Conservation (phyloP, 1,140 invertebrate species). For the Rhagoletis pomonella region DNA sequence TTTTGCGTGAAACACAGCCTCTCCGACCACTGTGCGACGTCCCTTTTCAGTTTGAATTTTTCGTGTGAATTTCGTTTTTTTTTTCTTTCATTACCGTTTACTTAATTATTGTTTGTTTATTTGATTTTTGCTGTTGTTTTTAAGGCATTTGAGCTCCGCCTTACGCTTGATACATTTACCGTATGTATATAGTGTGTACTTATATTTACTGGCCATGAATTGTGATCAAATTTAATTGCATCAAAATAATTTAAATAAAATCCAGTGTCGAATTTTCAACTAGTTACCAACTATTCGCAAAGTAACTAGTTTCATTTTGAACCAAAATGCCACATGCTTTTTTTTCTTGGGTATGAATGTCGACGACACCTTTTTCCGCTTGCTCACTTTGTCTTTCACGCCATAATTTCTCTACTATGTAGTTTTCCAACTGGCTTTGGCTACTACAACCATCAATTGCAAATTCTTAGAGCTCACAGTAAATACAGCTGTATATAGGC, state of each 20-base stretch:
- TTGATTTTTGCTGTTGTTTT: conserved; percentile 21
- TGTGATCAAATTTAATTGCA: not conserved
- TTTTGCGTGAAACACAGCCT: too few species aligned
- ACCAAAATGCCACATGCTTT: too few species aligned
- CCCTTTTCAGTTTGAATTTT: not conserved
- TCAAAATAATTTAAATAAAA: too few species aligned
- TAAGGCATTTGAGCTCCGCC: not conserved
- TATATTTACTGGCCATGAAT: not conserved
- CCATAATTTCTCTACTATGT: too few species aligned
- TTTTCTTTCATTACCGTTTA: not conserved
- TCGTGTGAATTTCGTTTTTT: not conserved
- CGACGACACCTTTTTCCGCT: too few species aligned
- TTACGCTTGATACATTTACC: not conserved
- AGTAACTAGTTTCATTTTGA: not conserved
- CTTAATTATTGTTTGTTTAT: conserved; percentile 10
- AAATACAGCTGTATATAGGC: too few species aligned
- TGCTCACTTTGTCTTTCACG: too few species aligned
- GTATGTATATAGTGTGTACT: not conserved
- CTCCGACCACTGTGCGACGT: not conserved
- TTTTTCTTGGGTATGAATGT: too few species aligned
- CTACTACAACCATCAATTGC: too few species aligned
- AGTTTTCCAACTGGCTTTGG: too few species aligned
- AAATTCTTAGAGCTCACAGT: too few species aligned
- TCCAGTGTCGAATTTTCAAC: not conserved
- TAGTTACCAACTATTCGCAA: not conserved